Evolutionary conservation across 2,797 vertebrate genomes (phyloP).

Genomic region (Danionella dracula): DNA sequence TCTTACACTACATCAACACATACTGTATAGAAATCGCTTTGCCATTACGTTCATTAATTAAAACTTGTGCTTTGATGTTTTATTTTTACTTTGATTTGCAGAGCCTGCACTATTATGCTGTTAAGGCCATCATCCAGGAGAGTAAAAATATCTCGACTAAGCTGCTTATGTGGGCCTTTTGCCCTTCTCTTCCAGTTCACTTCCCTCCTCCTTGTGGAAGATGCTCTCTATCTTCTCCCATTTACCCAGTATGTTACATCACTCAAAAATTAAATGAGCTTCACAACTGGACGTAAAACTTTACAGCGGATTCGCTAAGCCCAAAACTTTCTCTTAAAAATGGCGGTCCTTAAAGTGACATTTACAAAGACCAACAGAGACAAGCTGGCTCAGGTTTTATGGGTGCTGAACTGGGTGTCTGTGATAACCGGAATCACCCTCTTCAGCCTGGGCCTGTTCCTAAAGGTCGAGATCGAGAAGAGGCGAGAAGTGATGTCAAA

Average conservation of each 20-base stretch:
- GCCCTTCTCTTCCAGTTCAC: neutral
- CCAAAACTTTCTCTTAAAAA: constrained; percentile 37
- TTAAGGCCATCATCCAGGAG: constrained; percentile 17
- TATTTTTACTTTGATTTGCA: neutral
- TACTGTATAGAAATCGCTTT: no score
- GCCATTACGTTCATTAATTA: no score
- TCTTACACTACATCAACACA: no score
- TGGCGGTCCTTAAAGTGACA: constrained; percentile 82
- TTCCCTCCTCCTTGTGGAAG: neutral
- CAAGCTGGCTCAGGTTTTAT: constrained; percentile 79
- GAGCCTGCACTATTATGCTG: constrained; percentile 6
- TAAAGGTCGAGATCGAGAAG: constrained; percentile 81
- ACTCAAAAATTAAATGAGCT: neutral
- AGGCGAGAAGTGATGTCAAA: constrained; percentile 80
- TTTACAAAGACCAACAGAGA: constrained; percentile 78
- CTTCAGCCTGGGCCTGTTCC: constrained; percentile 79
- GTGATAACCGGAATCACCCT: constrained; percentile 76
- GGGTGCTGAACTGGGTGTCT: constrained; percentile 86
- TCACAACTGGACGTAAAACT: neutral
- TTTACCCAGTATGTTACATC: neutral
- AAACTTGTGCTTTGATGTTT: no score
- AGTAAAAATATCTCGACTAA: constrained; percentile 47
- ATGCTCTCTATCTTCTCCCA: neutral
- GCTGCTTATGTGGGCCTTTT: constrained; percentile 43
- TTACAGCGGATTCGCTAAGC: neutral